Evolutionary conservation across 2,797 vertebrate genomes (phyloP).

Genomic region (Siniperca obscura): DNA sequence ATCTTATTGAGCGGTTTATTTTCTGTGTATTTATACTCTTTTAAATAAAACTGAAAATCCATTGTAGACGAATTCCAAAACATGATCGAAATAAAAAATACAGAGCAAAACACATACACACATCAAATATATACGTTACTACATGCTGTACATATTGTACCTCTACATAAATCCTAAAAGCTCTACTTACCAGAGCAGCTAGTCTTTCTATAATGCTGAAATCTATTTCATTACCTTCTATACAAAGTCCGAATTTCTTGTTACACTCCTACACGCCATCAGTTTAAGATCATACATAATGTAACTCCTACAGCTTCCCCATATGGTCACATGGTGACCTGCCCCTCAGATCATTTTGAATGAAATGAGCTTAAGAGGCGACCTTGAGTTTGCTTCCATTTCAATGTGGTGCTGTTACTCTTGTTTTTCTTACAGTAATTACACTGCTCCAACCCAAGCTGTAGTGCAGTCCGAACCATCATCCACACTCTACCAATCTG

Average conservation of each 20-base stretch:
- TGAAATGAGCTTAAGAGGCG: not conserved
- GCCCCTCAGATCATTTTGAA: slow-evolving; percentile 3
- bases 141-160: not conserved
- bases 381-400: not conserved
- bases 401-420: not conserved
- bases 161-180: not conserved
- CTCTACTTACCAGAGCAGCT: not conserved
- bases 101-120: not conserved
- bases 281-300: not conserved
- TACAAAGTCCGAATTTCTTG: not conserved
- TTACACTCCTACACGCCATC: not conserved
- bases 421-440: slow-evolving; percentile 10
- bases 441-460: not conserved
- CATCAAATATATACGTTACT: not conserved
- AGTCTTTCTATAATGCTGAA: not conserved
- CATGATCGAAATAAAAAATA: not conserved
- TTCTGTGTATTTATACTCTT: not conserved
- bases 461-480: not conserved
- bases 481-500: not conserved
- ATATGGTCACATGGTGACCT: not conserved
- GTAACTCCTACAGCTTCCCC: not conserved
- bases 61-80: not conserved
- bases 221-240: not conserved
- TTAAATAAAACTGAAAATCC: not conserved
- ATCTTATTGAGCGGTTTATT: not conserved